These are phyloP conservation scores for Orthonyx spaldingii DNA, from an alignment of 2,113 vertebrate genomes.

Conservation along the genomic window DNA sequence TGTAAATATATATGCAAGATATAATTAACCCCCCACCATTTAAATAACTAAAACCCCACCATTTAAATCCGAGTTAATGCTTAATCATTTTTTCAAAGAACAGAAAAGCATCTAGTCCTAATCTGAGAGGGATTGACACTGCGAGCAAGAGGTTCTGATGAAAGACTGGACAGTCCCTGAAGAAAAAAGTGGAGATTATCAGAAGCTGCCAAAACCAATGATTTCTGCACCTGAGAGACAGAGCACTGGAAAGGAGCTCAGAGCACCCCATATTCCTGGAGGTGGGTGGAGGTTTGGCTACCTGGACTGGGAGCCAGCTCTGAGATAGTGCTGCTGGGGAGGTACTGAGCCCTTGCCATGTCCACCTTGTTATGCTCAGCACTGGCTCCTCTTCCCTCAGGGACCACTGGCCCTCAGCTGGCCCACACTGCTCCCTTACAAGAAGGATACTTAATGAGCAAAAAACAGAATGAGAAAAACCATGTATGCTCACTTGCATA, in stretches of 20 bases:
- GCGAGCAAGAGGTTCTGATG: not conserved
- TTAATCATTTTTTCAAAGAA: not conserved
- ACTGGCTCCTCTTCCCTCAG: not conserved
- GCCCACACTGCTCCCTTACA: not conserved
- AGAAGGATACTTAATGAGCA: not conserved
- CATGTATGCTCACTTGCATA: not conserved
- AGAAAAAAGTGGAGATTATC: not conserved
- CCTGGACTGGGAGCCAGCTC: not conserved
- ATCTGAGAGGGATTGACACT: not conserved
- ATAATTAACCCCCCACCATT: not conserved
- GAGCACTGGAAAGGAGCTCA: not conserved
- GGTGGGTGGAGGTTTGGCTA: not conserved
- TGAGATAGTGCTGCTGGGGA: not conserved
- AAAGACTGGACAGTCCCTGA: not conserved
- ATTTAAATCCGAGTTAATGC: not conserved
- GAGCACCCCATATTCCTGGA: not conserved
- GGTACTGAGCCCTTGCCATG: not conserved
- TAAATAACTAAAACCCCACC: not conserved
- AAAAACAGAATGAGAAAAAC: not conserved
- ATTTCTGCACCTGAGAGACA: not conserved
- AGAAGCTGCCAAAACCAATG: not conserved
- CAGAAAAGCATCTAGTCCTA: not conserved
- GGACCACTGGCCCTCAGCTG: not conserved
- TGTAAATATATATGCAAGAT: not conserved
- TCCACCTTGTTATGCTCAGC: not conserved